Conservation (phyloP, 2,888 invertebrate genomes). For the Tuta absoluta region DNA sequence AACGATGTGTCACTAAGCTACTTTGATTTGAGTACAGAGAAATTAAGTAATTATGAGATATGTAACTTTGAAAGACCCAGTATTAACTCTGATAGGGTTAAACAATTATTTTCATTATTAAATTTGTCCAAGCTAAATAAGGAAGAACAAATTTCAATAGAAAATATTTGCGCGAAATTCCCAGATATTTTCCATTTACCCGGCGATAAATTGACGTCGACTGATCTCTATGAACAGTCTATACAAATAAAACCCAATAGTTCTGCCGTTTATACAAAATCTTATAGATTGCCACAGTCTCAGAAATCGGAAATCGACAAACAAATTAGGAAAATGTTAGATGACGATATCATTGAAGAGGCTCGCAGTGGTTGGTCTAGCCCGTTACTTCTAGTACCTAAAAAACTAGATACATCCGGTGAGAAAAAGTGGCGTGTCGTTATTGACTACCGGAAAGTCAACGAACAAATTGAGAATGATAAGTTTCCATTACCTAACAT, state of each 20-base stretch:
- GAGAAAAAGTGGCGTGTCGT: slow-evolving; percentile 1
- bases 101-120: background rate
- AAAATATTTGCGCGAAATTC: slow-evolving; percentile 12
- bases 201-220: background rate
- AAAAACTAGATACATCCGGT: background rate
- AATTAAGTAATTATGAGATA: background rate
- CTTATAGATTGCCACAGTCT: background rate
- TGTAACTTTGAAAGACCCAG: background rate
- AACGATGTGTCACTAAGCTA: background rate
- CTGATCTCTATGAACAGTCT: background rate
- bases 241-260: background rate
- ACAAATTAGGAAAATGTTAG: background rate
- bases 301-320: background rate
- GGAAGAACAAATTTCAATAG: background rate
- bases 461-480: background rate
- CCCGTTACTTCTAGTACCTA: background rate
- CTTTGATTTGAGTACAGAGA: background rate
- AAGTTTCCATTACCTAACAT: slow-evolving; percentile 16
- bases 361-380: background rate
- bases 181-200: background rate
- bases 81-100: background rate
- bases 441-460: background rate
- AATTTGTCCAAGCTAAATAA: background rate
- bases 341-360: background rate
- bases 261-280: background rate